Evolutionary conservation across 2,888 invertebrate species (phyloP).

Genomic region (Drosophila quinaria): DNA sequence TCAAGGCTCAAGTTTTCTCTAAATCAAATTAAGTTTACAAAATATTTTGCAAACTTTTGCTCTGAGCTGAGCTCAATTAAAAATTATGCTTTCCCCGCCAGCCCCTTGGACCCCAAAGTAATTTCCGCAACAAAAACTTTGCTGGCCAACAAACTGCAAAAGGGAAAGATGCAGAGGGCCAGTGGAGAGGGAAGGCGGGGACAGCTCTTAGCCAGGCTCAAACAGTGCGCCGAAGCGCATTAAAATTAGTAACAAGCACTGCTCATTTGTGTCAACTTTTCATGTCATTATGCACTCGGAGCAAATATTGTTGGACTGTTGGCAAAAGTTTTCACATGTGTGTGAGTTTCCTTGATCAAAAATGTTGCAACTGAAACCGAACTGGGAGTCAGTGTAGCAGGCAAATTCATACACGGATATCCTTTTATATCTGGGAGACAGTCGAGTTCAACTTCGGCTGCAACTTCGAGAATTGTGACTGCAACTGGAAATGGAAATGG

Average conservation of each 20-base stretch:
- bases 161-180: not conserved
- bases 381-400: slow-evolving; percentile 18
- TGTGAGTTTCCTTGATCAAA: slow-evolving; percentile 78
- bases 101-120: slow-evolving; percentile 47
- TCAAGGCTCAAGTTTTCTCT: slow-evolving; percentile 72
- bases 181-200: too few species aligned
- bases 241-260: slow-evolving; percentile 81
- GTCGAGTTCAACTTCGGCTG: slow-evolving; percentile 29
- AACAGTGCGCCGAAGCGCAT: slow-evolving; percentile 66
- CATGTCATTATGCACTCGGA: slow-evolving; percentile 82
- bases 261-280: slow-evolving; percentile 83
- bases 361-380: slow-evolving; percentile 35
- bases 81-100: slow-evolving; percentile 60
- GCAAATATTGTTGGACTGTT: slow-evolving; percentile 74
- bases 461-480: slow-evolving; percentile 32
- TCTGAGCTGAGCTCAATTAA: slow-evolving; percentile 68
- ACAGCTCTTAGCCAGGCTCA: slow-evolving; percentile 24
- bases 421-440: slow-evolving; percentile 44
- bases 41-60: slow-evolving; percentile 69
- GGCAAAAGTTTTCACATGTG: slow-evolving; percentile 73
- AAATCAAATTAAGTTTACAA: slow-evolving; percentile 77
- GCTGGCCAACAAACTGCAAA: slow-evolving; percentile 37
- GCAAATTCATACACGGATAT: slow-evolving; percentile 74
- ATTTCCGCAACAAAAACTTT: slow-evolving; percentile 78
- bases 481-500: slow-evolving; percentile 41